phyloP scores from a whole-genome alignment of 2,113 vertebrate genomes.

The Forbesichthys papilliferus region DNA sequence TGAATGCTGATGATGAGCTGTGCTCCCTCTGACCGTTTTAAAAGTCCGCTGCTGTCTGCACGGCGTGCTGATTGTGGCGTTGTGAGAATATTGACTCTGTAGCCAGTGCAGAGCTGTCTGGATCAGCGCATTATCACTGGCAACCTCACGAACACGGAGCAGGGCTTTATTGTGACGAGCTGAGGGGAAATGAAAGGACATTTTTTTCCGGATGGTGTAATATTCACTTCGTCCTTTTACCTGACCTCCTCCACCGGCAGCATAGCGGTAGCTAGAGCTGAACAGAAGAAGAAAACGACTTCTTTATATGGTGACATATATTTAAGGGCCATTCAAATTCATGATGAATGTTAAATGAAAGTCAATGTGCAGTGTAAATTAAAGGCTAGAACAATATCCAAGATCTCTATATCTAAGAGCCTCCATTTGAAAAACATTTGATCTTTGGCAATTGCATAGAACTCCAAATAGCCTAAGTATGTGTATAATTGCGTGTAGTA shows the following conservation, averaged over 20 bases:
- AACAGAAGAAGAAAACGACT: too few species aligned
- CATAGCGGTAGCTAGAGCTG: not conserved
- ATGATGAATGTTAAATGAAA: too few species aligned
- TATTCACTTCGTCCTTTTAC: not conserved
- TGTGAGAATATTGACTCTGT: constrained; percentile 46
- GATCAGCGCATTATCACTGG: constrained; percentile 1
- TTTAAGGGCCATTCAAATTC: too few species aligned
- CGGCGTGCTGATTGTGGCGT: constrained; percentile 10
- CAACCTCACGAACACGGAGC: not conserved
- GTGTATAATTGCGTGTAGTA: too few species aligned
- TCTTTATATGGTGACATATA: too few species aligned
- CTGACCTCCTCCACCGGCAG: not conserved
- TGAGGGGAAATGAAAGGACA: not conserved
- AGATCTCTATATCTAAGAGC: not conserved
- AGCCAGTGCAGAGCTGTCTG: constrained; percentile 31
- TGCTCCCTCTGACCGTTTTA: constrained; percentile 44
- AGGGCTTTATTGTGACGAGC: constrained; percentile 12
- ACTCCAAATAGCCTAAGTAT: too few species aligned
- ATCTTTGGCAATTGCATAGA: too few species aligned
- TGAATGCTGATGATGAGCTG: constrained; percentile 39
- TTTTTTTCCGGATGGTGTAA: constrained; percentile 6
- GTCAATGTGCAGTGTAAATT: too few species aligned
- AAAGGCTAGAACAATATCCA: not conserved
- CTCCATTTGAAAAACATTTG: too few species aligned
- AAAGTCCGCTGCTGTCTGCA: constrained; percentile 26